Conservation (phyloP, 2,888 invertebrate species). For the Muscina levida region DNA sequence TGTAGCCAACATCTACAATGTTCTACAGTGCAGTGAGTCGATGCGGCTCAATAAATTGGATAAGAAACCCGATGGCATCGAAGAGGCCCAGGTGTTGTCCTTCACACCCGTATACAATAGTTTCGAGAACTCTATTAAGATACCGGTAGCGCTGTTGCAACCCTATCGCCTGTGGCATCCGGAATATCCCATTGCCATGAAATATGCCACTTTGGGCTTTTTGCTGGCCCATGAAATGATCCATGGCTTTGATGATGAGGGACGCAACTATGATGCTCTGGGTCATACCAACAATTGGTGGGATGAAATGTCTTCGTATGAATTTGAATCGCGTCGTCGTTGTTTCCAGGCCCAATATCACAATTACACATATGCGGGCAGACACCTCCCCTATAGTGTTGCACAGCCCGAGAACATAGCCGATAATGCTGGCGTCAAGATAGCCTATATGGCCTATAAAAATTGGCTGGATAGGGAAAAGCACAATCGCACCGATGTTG, state of each 20-base stretch:
- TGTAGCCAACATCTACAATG: conserved; percentile 71
- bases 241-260: conserved; percentile 76
- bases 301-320: conserved; percentile 72
- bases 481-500: conserved; percentile 52
- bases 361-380: conserved; percentile 70
- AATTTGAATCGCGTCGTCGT: conserved; percentile 73
- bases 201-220: conserved; percentile 74
- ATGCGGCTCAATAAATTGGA: conserved; percentile 54
- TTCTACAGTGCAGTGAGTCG: conserved; percentile 64
- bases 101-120: conserved; percentile 72
- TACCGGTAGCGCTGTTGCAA: conserved; percentile 74
- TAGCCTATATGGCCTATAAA: conserved; percentile 75
- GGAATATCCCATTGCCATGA: conserved; percentile 73
- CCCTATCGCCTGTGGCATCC: conserved; percentile 74
- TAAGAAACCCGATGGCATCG: conserved; percentile 60
- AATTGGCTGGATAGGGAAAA: conserved; percentile 71
- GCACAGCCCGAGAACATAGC: conserved; percentile 76
- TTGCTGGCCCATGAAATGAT: conserved; percentile 76
- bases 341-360: conserved; percentile 77
- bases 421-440: conserved; percentile 76
- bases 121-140: conserved; percentile 73
- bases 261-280: conserved; percentile 71
- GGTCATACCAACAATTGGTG: conserved; percentile 73
- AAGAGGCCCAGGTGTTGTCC: conserved; percentile 63
- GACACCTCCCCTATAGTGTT: conserved; percentile 67